A percentile compares a stretch with the other conserved stretches of the same genome.
Conservation (phyloP, 2,888 invertebrate species). For the Drosophila ustulata region DNA sequence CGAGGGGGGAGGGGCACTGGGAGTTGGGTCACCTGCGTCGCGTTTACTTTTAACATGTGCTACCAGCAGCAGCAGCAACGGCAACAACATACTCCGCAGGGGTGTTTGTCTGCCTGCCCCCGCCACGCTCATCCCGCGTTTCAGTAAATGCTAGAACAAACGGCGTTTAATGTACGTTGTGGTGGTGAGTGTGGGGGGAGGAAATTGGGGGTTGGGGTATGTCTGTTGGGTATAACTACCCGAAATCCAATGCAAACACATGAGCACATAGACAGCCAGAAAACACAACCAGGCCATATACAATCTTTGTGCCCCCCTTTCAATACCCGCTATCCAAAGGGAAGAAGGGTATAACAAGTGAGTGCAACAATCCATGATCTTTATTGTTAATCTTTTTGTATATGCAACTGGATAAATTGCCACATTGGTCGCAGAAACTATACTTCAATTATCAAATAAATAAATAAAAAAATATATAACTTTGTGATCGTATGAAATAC, state of each 20-base stretch:
- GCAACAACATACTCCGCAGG: conserved; percentile 24
- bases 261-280: conserved; percentile 16
- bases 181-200: conserved; percentile 2
- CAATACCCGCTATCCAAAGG: no score
- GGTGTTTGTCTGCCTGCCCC: conserved; percentile 19
- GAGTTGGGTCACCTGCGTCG: conserved; percentile 47
- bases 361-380: no score
- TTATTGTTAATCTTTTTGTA: no score
- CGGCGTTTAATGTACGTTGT: conserved; percentile 59
- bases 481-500: no score
- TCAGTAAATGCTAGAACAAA: conserved; percentile 41
- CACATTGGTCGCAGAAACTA: no score
- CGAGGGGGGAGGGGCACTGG: conserved; percentile 1
- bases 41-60: conserved; percentile 74
- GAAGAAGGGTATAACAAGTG: no score
- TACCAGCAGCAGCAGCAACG: conserved; percentile 33
- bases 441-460: no score
- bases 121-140: not conserved
- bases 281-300: conserved; percentile 20
- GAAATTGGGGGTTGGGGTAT: conserved; percentile 2
- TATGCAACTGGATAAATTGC: no score
- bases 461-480: no score
- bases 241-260: conserved; percentile 60
- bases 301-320: conserved; percentile 39
- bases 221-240: conserved; percentile 51